Conservation (phyloP, 2,113 vertebrate species). For the Antechinus stuartii region DNA sequence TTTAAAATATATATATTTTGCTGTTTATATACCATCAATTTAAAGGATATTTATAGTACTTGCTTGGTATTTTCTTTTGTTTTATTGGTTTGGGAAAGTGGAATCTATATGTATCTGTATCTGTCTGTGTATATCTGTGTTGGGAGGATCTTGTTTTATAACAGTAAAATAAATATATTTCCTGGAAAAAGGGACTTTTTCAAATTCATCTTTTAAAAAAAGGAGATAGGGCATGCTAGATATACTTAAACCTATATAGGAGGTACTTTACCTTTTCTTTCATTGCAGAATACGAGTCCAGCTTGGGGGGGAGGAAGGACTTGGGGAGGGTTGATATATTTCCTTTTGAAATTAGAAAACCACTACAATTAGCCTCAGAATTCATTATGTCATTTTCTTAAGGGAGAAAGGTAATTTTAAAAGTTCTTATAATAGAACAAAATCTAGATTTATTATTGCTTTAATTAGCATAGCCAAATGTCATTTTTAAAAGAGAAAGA, state of each 20-base stretch:
- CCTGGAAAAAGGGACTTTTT: slow-evolving; percentile 25
- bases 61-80: not conserved
- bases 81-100: not conserved
- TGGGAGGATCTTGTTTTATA: not conserved
- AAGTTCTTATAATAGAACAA: slow-evolving; percentile 50
- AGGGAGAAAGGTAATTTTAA: slow-evolving; percentile 44
- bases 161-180: slow-evolving; percentile 35
- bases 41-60: not conserved
- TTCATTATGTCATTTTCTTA: slow-evolving; percentile 23
- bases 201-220: slow-evolving; percentile 48
- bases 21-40: not conserved
- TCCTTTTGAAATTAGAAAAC: slow-evolving; percentile 59
- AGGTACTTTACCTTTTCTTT: slow-evolving; percentile 1
- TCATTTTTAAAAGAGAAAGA: slow-evolving; percentile 45
- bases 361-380: slow-evolving; percentile 45
- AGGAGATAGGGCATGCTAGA: not conserved
- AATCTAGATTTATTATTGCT: slow-evolving; percentile 42
- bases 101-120: not conserved
- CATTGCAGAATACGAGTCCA: slow-evolving; percentile 46
- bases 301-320: not conserved
- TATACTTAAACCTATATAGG: slow-evolving; percentile 42
- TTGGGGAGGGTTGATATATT: not conserved
- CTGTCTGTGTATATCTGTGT: not conserved
- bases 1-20: slow-evolving; percentile 30
- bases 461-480: slow-evolving; percentile 39